Evolutionary conservation across 64 coral and sea anemone species (phyloP).

Genomic region (Stichodactyla helianthus): DNA sequence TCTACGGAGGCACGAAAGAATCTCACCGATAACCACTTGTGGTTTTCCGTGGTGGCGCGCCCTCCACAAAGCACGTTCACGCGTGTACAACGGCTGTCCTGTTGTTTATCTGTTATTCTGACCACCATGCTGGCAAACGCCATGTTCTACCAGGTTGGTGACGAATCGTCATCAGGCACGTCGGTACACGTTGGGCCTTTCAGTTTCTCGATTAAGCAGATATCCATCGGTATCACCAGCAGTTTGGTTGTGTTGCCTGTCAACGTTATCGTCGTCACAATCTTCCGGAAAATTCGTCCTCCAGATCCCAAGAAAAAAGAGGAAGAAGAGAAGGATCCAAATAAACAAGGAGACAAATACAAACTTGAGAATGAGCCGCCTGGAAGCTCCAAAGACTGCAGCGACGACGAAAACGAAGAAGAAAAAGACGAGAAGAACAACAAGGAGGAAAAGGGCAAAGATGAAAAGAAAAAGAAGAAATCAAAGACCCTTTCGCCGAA

Average conservation of each 20-base stretch:
- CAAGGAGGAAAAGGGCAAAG: conserved; percentile 33
- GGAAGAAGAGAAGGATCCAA: conserved; percentile 52
- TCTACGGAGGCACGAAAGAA: conserved; percentile 82
- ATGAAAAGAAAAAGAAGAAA: conserved; percentile 65
- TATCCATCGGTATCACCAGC: conserved; percentile 72
- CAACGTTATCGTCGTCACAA: conserved; percentile 61
- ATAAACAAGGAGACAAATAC: conserved; percentile 71
- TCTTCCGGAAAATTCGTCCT: conserved; percentile 85
- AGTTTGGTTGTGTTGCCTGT: conserved; percentile 74
- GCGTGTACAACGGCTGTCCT: conserved; percentile 86
- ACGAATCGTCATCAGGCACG: conserved; percentile 51
- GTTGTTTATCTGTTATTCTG: conserved; percentile 80
- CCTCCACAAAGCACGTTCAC: conserved; percentile 93
- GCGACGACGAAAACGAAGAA: conserved; percentile 7
- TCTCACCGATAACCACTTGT: conserved; percentile 85
- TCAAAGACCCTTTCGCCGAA: conserved; percentile 43
- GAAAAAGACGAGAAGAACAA: conserved; percentile 17
- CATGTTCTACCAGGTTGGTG: conserved; percentile 77
- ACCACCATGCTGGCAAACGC: conserved; percentile 92
- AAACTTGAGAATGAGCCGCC: neutral
- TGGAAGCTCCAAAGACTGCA: neutral
- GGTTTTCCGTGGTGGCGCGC: conserved; percentile 84
- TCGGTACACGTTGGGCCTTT: conserved; percentile 72
- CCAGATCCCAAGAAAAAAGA: conserved; percentile 34
- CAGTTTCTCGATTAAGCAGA: conserved; percentile 74